Percentiles rank a stretch among this genome's conserved stretches.
Evolutionary conservation across 2,888 invertebrate species (phyloP).

Genomic region (Neelides folsomi): DNA sequence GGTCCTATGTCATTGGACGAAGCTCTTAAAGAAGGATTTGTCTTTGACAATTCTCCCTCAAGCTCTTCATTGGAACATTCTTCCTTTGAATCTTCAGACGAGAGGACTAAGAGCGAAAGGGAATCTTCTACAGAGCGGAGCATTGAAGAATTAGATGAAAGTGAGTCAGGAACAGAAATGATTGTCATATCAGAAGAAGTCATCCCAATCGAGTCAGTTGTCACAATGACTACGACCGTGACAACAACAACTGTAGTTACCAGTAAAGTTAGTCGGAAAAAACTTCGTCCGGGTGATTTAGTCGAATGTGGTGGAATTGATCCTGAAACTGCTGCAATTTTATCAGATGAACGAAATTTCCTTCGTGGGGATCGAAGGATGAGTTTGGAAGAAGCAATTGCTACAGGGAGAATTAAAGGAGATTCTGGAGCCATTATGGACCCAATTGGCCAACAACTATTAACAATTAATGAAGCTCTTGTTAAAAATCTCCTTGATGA

Average conservation of each 20-base stretch:
- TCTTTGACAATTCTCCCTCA: constrained; percentile 61
- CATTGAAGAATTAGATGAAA: background rate
- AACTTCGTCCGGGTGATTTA: constrained; percentile 54
- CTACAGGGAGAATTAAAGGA: constrained; percentile 55
- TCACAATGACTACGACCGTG: constrained; percentile 30
- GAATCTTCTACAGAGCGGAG: background rate
- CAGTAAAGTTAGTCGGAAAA: constrained; percentile 29
- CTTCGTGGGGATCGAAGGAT: constrained; percentile 46
- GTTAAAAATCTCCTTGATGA: constrained; percentile 66
- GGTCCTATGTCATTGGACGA: constrained; percentile 57
- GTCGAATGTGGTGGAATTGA: constrained; percentile 66
- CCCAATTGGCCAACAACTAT: constrained; percentile 61
- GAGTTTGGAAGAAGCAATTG: constrained; percentile 62
- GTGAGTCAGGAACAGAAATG: background rate
- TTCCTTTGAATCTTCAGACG: background rate
- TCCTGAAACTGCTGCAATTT: constrained; percentile 54
- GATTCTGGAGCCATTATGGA: constrained; percentile 66
- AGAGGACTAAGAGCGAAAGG: background rate
- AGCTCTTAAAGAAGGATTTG: constrained; percentile 62
- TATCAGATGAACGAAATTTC: constrained; percentile 50
- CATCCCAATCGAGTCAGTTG: constrained; percentile 32
- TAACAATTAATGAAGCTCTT: constrained; percentile 73
- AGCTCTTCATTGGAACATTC: constrained; percentile 35
- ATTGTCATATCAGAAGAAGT: constrained; percentile 28
- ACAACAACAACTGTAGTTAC: constrained; percentile 30